Conservation (phyloP, 2,113 vertebrate species). For the Labeo catla region DNA sequence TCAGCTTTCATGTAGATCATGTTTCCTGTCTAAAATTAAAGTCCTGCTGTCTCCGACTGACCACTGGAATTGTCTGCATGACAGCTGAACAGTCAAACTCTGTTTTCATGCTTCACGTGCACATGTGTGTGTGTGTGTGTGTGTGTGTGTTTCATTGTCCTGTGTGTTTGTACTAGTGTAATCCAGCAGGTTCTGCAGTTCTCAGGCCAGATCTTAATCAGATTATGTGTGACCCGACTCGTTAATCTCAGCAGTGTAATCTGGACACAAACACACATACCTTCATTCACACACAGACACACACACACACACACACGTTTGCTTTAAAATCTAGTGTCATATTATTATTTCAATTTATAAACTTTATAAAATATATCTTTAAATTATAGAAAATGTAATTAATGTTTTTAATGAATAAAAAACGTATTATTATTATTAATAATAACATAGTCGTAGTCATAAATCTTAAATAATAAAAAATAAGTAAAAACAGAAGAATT, state of each 20-base stretch:
- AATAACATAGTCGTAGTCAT: too few species aligned
- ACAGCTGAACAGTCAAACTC: background rate
- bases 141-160: background rate
- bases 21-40: background rate
- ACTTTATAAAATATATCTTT: background rate
- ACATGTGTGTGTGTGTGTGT: background rate
- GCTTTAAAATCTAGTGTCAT: too few species aligned
- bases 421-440: background rate
- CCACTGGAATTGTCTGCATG: background rate
- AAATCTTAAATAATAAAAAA: too few species aligned
- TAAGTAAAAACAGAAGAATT: too few species aligned
- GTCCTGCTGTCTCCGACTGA: background rate
- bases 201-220: background rate
- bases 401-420: background rate
- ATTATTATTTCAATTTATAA: background rate
- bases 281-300: background rate
- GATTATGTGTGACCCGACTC: background rate
- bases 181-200: background rate
- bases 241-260: constrained; percentile 3
- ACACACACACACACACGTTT: too few species aligned
- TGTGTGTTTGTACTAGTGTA: background rate
- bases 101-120: background rate
- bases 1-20: background rate
- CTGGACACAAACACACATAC: background rate
- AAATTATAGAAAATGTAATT: background rate